These are phyloP conservation scores for Drosophila burlai DNA, from an alignment of 1,140 invertebrate genomes.

Conservation along the genomic window DNA sequence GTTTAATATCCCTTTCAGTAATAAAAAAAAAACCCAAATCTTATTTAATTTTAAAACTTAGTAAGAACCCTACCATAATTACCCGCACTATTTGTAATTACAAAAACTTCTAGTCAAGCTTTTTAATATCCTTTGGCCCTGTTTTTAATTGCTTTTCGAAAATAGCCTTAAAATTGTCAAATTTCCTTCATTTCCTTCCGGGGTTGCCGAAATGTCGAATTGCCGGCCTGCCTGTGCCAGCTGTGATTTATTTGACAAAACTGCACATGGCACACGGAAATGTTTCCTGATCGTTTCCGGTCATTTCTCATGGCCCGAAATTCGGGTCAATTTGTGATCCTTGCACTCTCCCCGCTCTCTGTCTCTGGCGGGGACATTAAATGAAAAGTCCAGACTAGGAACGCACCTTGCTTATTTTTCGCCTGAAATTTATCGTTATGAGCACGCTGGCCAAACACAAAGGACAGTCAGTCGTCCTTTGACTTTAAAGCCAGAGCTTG, in stretches of 20 bases:
- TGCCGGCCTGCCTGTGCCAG: not conserved
- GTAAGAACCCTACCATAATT: not conserved
- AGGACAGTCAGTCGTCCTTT: slow-evolving; percentile 11
- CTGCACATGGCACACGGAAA: slow-evolving; percentile 38
- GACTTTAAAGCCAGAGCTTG: not conserved
- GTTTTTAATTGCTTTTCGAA: slow-evolving; percentile 26
- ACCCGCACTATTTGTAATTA: not conserved
- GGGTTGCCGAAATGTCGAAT: not conserved
- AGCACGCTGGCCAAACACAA: slow-evolving; percentile 16
- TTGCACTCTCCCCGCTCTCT: slow-evolving; percentile 2
- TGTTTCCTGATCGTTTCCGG: slow-evolving; percentile 39
- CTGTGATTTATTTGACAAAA: slow-evolving; percentile 39
- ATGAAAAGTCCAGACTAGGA: slow-evolving; percentile 27
- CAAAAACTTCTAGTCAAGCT: not conserved
- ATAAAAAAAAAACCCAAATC: not conserved
- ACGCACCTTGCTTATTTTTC: slow-evolving; percentile 12
- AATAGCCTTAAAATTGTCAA: slow-evolving; percentile 16
- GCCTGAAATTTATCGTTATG: slow-evolving; percentile 51
- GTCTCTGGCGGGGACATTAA: slow-evolving; percentile 26
- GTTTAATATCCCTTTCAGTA: not conserved
- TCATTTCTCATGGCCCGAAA: slow-evolving; percentile 28
- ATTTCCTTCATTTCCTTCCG: slow-evolving; percentile 13
- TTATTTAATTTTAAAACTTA: not conserved
- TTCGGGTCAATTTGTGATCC: slow-evolving; percentile 43
- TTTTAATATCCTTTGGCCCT: not conserved